A percentile compares a stretch with the other conserved stretches of the same genome.
Evolutionary conservation across 2,797 vertebrate genomes (phyloP).

Genomic region (Syncerus caffer): DNA sequence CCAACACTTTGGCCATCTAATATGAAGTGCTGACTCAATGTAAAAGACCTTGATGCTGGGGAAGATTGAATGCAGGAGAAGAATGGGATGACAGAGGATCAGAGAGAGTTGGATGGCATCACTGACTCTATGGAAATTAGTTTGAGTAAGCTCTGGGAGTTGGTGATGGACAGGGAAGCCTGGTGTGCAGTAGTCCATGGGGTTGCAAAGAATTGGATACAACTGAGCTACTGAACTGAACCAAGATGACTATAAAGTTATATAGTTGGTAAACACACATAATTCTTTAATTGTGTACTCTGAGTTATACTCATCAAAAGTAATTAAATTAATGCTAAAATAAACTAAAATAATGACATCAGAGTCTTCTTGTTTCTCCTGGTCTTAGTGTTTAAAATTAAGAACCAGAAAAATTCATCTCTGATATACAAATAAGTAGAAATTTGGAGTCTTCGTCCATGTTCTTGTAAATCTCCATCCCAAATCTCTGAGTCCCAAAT

Average conservation of each 20-base stretch:
- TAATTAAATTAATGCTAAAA: neutral
- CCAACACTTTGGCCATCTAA: neutral
- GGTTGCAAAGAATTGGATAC: neutral
- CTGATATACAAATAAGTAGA: neutral
- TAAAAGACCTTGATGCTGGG: neutral
- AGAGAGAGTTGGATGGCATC: neutral
- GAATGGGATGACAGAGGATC: neutral
- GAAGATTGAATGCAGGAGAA: neutral
- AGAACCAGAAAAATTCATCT: neutral
- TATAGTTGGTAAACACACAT: neutral
- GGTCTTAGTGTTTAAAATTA: neutral
- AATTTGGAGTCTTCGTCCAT: neutral
- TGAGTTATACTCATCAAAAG: neutral
- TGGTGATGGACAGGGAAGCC: neutral
- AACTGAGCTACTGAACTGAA: neutral
- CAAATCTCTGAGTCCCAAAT: neutral
- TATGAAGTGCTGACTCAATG: neutral
- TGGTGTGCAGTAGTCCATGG: neutral
- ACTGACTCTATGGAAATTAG: neutral
- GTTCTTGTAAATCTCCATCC: neutral
- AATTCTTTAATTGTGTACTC: neutral
- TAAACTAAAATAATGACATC: neutral
- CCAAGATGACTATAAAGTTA: neutral
- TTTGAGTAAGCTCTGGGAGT: neutral
- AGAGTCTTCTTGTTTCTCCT: neutral